Base-by-base conservation (phyloP, 2,888 invertebrate genomes). In the Campoplex capitator region DNA sequence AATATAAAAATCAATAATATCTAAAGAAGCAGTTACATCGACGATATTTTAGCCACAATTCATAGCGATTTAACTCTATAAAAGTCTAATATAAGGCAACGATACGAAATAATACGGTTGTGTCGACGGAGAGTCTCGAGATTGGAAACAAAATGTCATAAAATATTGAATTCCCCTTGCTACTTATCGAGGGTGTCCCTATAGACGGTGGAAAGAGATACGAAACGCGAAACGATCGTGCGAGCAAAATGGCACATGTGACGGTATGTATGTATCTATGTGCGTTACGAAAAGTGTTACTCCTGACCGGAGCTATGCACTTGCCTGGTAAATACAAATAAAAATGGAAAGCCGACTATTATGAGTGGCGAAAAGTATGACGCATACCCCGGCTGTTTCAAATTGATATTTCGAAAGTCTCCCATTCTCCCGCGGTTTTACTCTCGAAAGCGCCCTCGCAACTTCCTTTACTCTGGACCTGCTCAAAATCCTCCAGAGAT, bases 311-410 rank as follows among this genome's bases (percentile, higher is more conserved):
- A 56, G 80, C 80, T 76, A 70, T 87, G 84, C 84, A 87, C 86
- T 82, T 70, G 81, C 32, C 56, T 78, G 88, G 91, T 92, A 93
- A 93, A 93, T 93, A 92, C 91, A 94, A 93, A 93, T 94, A 93
- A 93, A 94, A 93, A 94, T 94, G 93, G 93, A 94, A 94, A 94
- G 94, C 94, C 91, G 93, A 91, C 92, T 92, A 94, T 94, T 92
- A 94, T 93, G 91, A 92, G 89, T 87, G 91, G 88, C 91, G 92
- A 90, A 93, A 94, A 94, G 94, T 91, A 93, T 94, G 94, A 94
- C 92, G 92, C 92, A 93, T 93, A 92, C 90, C 92, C 91, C 80
- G 90, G 90, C 91, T 92, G 92, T 92, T 92, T 91, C 92, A 92
- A 93, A 93, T 93, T 93, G 93, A 93, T 93, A 93, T 93, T 92